Evolutionary conservation across 2,113 vertebrate genomes (phyloP).

Genomic region (Myrmecobius fasciatus): DNA sequence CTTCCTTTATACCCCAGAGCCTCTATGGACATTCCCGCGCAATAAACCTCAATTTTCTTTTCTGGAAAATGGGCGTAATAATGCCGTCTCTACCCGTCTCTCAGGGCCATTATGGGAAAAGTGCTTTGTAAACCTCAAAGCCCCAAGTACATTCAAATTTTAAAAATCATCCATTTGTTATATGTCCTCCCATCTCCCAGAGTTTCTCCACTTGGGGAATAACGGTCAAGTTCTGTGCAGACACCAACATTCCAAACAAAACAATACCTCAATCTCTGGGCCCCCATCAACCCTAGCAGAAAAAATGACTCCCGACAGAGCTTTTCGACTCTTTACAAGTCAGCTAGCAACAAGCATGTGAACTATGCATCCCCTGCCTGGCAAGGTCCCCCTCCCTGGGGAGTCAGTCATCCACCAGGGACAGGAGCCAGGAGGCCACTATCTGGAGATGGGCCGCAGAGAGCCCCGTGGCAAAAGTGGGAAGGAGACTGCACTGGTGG

Average conservation of each 20-base stretch:
- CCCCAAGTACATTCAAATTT: neutral
- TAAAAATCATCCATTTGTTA: slow-evolving; percentile 15
- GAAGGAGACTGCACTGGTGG: neutral
- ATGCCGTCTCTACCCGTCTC: neutral
- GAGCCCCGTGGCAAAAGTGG: slow-evolving; percentile 22
- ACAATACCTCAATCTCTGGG: neutral
- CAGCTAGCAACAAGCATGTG: slow-evolving; percentile 67
- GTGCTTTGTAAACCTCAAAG: neutral
- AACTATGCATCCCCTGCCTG: slow-evolving; percentile 51
- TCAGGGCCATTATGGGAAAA: neutral
- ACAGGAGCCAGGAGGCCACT: neutral
- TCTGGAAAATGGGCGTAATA: neutral
- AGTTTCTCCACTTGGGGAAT: neutral
- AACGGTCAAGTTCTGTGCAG: slow-evolving; percentile 1
- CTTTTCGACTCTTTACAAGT: slow-evolving; percentile 50
- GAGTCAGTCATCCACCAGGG: neutral
- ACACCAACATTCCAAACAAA: neutral
- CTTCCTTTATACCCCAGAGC: neutral
- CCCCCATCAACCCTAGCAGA: slow-evolving; percentile 72
- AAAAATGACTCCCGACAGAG: slow-evolving; percentile 73
- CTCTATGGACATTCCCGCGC: neutral
- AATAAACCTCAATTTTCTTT: neutral
- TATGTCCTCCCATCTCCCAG: neutral
- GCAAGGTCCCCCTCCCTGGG: slow-evolving; percentile 2
- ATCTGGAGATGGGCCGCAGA: neutral